A percentile compares a stretch with the other conserved stretches of the same genome.
Evolutionary conservation across 1,140 invertebrate genomes (phyloP).

Genomic region (Atta colombica): DNA sequence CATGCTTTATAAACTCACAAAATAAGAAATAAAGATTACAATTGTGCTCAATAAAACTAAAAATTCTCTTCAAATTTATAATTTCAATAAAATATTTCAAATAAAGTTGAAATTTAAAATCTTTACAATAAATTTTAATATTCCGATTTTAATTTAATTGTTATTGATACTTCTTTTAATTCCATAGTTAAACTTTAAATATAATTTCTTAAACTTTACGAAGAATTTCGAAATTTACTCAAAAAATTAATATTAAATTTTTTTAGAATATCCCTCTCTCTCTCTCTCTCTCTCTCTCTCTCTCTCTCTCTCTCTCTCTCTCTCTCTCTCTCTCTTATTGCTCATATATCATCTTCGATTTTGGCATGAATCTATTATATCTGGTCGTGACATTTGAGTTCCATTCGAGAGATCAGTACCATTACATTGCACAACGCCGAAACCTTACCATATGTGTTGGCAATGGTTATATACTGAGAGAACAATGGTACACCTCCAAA

Average conservation of each 20-base stretch:
- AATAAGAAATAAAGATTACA: background rate
- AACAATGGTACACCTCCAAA: conserved; percentile 47
- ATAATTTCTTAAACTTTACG: background rate
- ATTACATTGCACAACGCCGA: conserved; percentile 12
- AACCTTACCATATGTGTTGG: conserved; percentile 25
- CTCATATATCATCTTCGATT: conserved; percentile 43
- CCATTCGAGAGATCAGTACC: conserved; percentile 36
- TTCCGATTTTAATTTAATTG: background rate
- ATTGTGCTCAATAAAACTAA: background rate
- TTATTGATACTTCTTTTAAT: background rate
- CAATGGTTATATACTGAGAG: conserved; percentile 22
- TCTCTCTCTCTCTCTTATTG: background rate
- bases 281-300: background rate
- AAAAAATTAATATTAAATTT: conserved; percentile 2
- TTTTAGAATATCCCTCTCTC: background rate
- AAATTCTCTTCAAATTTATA: background rate
- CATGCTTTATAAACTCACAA: background rate
- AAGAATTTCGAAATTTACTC: background rate
- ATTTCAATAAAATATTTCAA: background rate
- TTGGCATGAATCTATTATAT: conserved; percentile 15
- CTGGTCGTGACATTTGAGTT: conserved; percentile 38
- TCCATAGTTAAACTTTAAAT: background rate
- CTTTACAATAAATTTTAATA: background rate
- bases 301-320: no score
- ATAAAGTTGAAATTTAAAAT: conserved; percentile 3